Base-by-base conservation (phyloP, 2,113 vertebrate species). In the Aphyosemion australe region DNA sequence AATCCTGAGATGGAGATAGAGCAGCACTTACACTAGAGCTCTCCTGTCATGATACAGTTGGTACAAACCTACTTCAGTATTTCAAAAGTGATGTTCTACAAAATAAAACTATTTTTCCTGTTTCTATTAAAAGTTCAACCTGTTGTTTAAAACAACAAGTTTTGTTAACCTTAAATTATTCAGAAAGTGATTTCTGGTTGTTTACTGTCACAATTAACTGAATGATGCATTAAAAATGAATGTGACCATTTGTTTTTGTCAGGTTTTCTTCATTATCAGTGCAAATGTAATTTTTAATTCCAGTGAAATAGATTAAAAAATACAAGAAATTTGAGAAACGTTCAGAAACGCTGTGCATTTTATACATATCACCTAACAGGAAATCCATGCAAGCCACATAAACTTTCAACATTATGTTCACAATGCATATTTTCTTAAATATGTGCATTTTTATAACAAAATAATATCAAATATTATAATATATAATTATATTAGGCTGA, bases 161-260 rank as follows among this genome's bases (percentile, higher is more conserved):
- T 43, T 51, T 67, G 49, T 8, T 6, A 42, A 47, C 31, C 48
- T 70, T 50, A 78, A 69, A 68, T 64, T 10, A 57, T 70, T 70
- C n/a, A 39, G 9, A 45, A 74, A 39, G 6, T 47, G 14, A 26
- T 59, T 26, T 63, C 19, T 61, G 42, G 21, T 0, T 53, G 39
- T 69, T 37, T 49, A 39, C 54, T 21, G 47, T 57, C 26, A 55
- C 47, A 56, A 59, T n/a, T n/a, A n/a, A n/a, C 61, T 61, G 20
- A 67, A 2, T 66, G 11, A 66, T 21, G 13, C 8, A 76, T 67
- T 58, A 66, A 67, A 71, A 45, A 26, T 58, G 62, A 14, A 67
- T 53, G 8, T 59, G 18, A 68, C 34, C 4, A 51, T 69, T 2
- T 16, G 18, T 34, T 39, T 18, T 12, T 60, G 0, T 37, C 1